A percentile compares a stretch with the other conserved stretches of the same genome.
phyloP scores from a whole-genome alignment of 2,888 invertebrate species.

The Sarcophaga caerulescens region DNA sequence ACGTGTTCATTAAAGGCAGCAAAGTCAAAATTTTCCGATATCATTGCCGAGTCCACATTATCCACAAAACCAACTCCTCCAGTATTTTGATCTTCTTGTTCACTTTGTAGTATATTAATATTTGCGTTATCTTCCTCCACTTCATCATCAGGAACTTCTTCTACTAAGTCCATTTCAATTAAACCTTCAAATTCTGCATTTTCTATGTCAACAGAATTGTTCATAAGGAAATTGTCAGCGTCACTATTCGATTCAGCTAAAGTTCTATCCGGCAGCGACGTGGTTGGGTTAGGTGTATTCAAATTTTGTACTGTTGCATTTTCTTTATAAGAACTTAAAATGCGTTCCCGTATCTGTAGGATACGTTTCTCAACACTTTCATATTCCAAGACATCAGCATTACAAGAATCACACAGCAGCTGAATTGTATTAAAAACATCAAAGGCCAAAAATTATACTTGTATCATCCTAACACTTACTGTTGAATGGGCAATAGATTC shows the following conservation, averaged over 20 bases:
- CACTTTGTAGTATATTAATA: not conserved
- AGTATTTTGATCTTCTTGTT: not conserved
- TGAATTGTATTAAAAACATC: conserved; percentile 39
- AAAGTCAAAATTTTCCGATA: conserved; percentile 60
- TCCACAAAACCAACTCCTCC: not conserved
- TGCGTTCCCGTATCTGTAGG: conserved; percentile 61
- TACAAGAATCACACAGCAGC: conserved; percentile 73
- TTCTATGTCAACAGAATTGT: not conserved
- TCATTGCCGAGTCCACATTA: not conserved
- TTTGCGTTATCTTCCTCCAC: conserved; percentile 10
- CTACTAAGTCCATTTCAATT: conserved; percentile 62
- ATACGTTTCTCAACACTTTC: conserved; percentile 69
- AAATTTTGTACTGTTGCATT: conserved; percentile 63
- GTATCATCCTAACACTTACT: conserved; percentile 40
- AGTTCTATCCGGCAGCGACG: not conserved
- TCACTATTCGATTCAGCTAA: not conserved
- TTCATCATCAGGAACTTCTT: conserved; percentile 63
- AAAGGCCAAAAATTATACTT: not conserved
- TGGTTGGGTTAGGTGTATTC: conserved; percentile 9
- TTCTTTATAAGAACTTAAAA: conserved; percentile 66
- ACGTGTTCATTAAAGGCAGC: conserved; percentile 66
- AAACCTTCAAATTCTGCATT: conserved; percentile 16
- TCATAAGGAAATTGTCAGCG: not conserved
- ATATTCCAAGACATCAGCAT: conserved; percentile 70
- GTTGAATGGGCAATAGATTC: conserved; percentile 69